phyloP scores from a whole-genome alignment of 2,888 invertebrate species.

The Lamellibrachia columna region DNA sequence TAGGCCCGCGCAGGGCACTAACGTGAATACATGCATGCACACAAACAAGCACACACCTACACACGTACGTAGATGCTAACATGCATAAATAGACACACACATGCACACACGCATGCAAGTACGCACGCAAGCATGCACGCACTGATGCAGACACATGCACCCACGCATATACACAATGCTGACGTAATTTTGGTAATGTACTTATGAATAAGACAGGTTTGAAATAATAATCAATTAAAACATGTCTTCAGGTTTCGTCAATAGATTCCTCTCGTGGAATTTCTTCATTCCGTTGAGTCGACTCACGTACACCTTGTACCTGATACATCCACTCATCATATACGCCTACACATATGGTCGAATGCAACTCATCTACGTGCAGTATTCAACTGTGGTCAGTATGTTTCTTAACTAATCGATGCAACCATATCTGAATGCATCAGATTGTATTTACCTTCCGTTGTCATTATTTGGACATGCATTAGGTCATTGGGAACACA shows the following conservation, averaged over 20 bases:
- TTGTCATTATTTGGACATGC: background rate
- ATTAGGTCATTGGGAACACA: too few species aligned
- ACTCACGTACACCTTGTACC: background rate
- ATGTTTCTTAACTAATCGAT: background rate
- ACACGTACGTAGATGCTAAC: background rate
- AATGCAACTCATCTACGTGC: background rate
- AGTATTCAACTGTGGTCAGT: constrained; percentile 6
- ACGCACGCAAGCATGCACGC: background rate
- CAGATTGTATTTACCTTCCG: background rate
- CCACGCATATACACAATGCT: background rate
- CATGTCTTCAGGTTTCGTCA: constrained; percentile 6
- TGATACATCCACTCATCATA: constrained; percentile 19
- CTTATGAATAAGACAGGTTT: background rate
- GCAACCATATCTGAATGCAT: background rate
- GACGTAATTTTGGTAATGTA: too few species aligned
- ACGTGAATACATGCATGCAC: background rate
- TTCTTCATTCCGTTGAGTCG: constrained; percentile 20
- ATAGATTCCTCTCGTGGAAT: constrained; percentile 18
- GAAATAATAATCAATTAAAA: too few species aligned
- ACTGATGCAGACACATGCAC: background rate
- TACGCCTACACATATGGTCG: background rate
- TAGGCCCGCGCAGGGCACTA: too few species aligned
- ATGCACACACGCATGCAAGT: background rate
- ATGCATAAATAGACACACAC: background rate
- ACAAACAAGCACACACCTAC: background rate